Conservation (phyloP, 2,797 vertebrate species). For the Myiotriccus ornatus region DNA sequence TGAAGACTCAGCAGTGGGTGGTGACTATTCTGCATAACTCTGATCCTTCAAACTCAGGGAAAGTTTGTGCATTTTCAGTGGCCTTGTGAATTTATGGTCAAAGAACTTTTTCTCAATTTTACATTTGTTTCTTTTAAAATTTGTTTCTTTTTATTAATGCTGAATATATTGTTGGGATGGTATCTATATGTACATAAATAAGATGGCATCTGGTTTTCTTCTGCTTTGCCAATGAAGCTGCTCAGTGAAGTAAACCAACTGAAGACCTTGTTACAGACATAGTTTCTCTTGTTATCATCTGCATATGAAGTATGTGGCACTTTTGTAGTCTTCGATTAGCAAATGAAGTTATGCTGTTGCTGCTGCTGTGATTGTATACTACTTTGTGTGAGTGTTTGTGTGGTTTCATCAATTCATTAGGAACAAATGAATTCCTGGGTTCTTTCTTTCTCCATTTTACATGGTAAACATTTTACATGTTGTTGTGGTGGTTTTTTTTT, state of each 20-base stretch:
- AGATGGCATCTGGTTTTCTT: background rate
- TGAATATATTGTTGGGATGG: background rate
- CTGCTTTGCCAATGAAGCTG: background rate
- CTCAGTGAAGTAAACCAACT: background rate
- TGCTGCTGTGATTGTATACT: background rate
- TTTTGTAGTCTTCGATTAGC: background rate
- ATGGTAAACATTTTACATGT: background rate
- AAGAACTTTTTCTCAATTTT: background rate
- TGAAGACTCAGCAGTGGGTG: background rate
- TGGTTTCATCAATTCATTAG: background rate
- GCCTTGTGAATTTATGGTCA: background rate
- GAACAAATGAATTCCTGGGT: background rate
- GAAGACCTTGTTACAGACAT: background rate
- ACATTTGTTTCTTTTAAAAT: accelerated
- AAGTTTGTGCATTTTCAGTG: background rate
- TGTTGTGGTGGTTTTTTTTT: no score
- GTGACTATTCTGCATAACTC: background rate
- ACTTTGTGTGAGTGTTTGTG: background rate
- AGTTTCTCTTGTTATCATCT: background rate
- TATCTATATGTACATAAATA: background rate
- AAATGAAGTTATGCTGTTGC: background rate
- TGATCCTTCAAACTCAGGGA: background rate
- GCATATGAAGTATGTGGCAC: background rate
- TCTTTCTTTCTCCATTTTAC: background rate
- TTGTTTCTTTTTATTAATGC: background rate